Conservation (phyloP, 2,113 vertebrate species). For the Lasiurus borealis region DNA sequence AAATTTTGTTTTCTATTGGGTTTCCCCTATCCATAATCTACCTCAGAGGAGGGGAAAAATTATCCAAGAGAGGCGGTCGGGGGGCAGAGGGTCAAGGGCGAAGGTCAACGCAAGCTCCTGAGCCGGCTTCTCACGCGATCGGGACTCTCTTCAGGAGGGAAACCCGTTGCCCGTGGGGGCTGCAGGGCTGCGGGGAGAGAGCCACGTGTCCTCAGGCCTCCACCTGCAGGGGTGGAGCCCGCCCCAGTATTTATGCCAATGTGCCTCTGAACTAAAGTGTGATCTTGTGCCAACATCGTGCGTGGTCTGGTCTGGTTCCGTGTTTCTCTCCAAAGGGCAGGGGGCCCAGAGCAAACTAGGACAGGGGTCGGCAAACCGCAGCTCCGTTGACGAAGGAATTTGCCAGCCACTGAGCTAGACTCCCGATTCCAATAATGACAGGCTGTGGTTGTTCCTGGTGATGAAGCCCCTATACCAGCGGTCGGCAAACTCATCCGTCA, state of each 20-base stretch:
- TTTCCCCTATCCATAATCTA: conserved; percentile 91
- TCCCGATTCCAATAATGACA: too few species aligned
- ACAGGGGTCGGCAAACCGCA: too few species aligned
- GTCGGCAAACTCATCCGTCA: too few species aligned
- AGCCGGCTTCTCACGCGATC: conserved; percentile 1
- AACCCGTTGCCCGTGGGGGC: neutral
- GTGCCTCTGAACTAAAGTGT: conserved; percentile 79
- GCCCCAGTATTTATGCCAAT: conserved; percentile 80
- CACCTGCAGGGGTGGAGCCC: conserved; percentile 43
- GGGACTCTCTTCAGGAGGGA: neutral
- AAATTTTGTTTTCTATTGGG: conserved; percentile 81
- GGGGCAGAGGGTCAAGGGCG: neutral
- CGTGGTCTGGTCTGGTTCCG: conserved; percentile 46
- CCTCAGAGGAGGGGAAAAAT: conserved; percentile 89
- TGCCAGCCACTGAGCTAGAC: too few species aligned
- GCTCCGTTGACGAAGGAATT: too few species aligned
- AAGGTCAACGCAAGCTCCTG: neutral
- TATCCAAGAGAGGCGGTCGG: neutral
- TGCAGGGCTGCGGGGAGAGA: neutral
- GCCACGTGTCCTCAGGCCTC: conserved; percentile 65
- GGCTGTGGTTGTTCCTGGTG: too few species aligned
- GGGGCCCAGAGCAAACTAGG: neutral
- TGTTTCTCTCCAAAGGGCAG: conserved; percentile 23
- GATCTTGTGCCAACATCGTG: conserved; percentile 62
- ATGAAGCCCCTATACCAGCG: too few species aligned